phyloP scores from a whole-genome alignment of 2,797 vertebrate species.

The Sebastes steindachneri region DNA sequence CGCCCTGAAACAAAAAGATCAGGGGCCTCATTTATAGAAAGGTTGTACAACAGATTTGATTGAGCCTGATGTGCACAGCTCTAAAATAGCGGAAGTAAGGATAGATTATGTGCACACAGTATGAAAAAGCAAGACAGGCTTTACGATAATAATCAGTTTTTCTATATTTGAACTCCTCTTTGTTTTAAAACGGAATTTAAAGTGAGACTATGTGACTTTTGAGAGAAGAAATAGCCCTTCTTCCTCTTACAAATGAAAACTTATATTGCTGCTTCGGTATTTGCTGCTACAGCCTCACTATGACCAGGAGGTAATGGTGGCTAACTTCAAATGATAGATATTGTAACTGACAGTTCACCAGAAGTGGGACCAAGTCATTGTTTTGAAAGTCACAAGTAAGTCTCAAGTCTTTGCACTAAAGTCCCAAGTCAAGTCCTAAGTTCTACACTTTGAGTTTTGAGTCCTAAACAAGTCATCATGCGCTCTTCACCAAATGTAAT shows the following conservation, averaged over 20 bases:
- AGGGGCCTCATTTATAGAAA: slow-evolving; percentile 62
- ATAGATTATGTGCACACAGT: slow-evolving; percentile 6
- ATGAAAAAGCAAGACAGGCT: neutral
- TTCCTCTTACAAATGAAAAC: neutral
- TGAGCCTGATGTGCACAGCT: slow-evolving; percentile 1
- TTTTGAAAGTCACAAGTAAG: too few species aligned
- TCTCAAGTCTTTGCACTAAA: too few species aligned
- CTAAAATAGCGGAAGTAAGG: neutral
- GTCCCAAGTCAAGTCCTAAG: too few species aligned
- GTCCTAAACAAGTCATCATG: neutral
- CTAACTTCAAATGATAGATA: neutral
- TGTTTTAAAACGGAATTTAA: slow-evolving; percentile 6
- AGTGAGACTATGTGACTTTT: slow-evolving; percentile 32
- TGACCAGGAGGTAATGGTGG: neutral
- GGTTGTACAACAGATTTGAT: slow-evolving; percentile 53
- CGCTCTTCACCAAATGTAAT: too few species aligned
- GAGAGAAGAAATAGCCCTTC: neutral
- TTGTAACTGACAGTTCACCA: neutral
- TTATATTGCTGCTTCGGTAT: neutral
- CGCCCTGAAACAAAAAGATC: slow-evolving; percentile 48
- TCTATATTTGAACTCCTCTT: neutral
- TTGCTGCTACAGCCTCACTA: neutral
- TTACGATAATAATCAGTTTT: neutral
- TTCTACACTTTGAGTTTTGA: neutral
- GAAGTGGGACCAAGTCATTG: too few species aligned